phyloP scores from a whole-genome alignment of 2,113 vertebrate genomes.

The Microtus montanus region DNA sequence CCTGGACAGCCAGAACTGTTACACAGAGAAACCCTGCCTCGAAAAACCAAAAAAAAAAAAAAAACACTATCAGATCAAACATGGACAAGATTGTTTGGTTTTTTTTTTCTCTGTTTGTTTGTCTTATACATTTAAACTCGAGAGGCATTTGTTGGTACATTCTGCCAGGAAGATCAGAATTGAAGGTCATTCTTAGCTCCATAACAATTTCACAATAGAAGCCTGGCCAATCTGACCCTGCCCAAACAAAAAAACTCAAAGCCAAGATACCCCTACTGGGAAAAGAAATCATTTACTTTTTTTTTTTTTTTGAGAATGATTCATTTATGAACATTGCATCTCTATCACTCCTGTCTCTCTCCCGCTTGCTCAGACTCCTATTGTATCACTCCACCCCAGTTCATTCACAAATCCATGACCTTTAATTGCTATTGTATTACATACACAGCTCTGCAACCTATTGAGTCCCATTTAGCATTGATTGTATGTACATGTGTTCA shows the following conservation, averaged over 20 bases:
- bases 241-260: neutral
- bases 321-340: neutral
- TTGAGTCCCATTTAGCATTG: neutral
- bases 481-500: neutral
- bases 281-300: neutral
- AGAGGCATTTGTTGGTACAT: neutral
- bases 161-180: neutral
- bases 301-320: neutral
- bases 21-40: too few relatives aligned
- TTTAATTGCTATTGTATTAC: neutral
- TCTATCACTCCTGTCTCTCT: neutral
- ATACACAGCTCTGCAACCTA: neutral
- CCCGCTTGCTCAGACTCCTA: neutral
- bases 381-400: neutral
- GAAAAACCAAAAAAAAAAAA: too few relatives aligned
- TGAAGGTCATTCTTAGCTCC: neutral
- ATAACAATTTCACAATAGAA: neutral
- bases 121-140: neutral
- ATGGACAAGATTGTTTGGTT: constrained; percentile 22
- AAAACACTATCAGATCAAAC: neutral
- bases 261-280: neutral
- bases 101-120: neutral
- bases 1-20: too few relatives aligned
- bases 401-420: neutral
- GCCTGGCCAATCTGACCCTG: neutral